These are phyloP conservation scores for Epinephelus moara DNA, from an alignment of 2,113 vertebrate genomes.

Conservation along the genomic window DNA sequence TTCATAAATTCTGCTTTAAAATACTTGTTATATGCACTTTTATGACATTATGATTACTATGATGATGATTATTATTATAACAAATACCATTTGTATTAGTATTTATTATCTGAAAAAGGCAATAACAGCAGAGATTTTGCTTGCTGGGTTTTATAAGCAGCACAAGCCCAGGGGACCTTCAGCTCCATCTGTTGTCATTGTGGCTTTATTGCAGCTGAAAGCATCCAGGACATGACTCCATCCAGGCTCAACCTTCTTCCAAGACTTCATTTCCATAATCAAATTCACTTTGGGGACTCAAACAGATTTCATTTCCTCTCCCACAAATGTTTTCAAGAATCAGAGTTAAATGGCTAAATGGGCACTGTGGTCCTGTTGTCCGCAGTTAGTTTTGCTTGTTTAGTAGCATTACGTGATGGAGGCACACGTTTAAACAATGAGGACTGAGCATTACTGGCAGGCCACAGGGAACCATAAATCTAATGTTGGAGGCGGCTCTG, in stretches of 20 bases:
- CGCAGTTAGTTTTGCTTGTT: conserved; percentile 42
- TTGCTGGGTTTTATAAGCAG: conserved; percentile 55
- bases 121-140: conserved; percentile 18
- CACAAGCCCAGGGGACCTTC: conserved; percentile 72
- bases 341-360: conserved; percentile 61
- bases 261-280: conserved; percentile 83
- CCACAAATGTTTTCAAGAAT: conserved; percentile 61
- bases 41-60: neutral
- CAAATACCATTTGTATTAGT: neutral
- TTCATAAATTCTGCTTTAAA: neutral
- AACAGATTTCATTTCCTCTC: conserved; percentile 64
- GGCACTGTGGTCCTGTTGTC: conserved; percentile 55
- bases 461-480: conserved; percentile 73
- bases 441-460: conserved; percentile 66
- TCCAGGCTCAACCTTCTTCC: conserved; percentile 62
- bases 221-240: conserved; percentile 78
- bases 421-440: conserved; percentile 63
- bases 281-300: conserved; percentile 72
- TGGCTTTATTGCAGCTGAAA: conserved; percentile 76
- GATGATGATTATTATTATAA: neutral
- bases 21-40: neutral
- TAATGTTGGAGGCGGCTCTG: conserved; percentile 64
- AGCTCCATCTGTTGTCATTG: conserved; percentile 84
- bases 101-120: conserved; percentile 17
- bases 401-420: conserved; percentile 64